Evolutionary conservation across 2,113 vertebrate genomes (phyloP).

Genomic region (Pomatorhinus ruficollis): DNA sequence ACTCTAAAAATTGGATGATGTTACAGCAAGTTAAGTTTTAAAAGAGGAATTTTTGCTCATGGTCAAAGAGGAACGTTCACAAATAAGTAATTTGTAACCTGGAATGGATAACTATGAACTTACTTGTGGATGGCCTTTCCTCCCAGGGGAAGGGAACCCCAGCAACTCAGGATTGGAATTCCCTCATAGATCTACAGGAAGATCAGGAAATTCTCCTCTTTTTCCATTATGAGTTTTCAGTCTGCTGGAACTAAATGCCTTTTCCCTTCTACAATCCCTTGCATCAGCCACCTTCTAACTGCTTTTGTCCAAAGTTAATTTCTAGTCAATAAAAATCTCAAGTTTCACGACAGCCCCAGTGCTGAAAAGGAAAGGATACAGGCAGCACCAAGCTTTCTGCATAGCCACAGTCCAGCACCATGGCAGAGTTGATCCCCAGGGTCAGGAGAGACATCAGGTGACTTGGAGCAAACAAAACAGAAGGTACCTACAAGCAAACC

Average conservation of each 20-base stretch:
- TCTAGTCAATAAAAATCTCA: not conserved
- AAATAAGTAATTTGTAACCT: not conserved
- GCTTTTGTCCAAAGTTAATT: not conserved
- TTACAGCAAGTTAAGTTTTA: not conserved
- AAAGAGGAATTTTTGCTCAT: not conserved
- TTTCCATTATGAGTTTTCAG: not conserved
- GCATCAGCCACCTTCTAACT: not conserved
- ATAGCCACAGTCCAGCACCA: conserved; percentile 96
- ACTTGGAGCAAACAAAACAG: conserved; percentile 93
- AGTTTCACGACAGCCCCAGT: not conserved
- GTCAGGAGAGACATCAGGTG: conserved; percentile 96
- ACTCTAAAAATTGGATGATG: not conserved
- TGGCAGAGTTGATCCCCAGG: conserved; percentile 92
- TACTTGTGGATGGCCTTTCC: conserved; percentile 96
- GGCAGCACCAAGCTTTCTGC: conserved; percentile 93
- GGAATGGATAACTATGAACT: conserved; percentile 26
- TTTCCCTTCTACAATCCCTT: not conserved
- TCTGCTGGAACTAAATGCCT: not conserved
- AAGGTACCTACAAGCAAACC: conserved; percentile 84
- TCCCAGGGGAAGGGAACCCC: conserved; percentile 93
- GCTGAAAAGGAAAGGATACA: conserved; percentile 82
- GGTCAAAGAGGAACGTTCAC: not conserved
- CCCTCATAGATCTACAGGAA: conserved; percentile 89
- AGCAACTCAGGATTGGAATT: conserved; percentile 90
- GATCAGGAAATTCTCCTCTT: conserved; percentile 38